These are phyloP conservation scores for Hirtodrosophila trivittata DNA, from an alignment of 2,888 invertebrate species.

Conservation along the genomic window DNA sequence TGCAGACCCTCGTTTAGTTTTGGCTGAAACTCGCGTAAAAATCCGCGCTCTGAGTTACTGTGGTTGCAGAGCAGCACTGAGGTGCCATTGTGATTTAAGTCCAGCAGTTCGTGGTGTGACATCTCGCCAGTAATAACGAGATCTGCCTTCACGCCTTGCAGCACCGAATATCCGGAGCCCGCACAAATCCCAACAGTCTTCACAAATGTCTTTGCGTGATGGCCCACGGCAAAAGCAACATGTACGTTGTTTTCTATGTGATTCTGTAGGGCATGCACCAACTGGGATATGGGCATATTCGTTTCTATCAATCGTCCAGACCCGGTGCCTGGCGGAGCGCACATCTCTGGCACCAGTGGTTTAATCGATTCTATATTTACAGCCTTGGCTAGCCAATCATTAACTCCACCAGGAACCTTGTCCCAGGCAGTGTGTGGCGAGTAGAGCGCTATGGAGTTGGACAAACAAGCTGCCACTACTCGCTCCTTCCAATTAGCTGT, in stretches of 20 bases:
- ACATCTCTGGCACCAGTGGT: conserved; percentile 68
- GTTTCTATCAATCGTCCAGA: conserved; percentile 86
- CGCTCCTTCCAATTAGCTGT: conserved; percentile 94
- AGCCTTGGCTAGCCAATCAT: conserved; percentile 93
- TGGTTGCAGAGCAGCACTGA: conserved; percentile 96
- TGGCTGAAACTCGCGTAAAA: conserved; percentile 86
- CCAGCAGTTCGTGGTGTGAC: conserved; percentile 96
- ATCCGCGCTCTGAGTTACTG: conserved; percentile 96
- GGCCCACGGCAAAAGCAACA: conserved; percentile 87
- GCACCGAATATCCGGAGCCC: conserved; percentile 93
- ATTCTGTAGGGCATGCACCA: conserved; percentile 85
- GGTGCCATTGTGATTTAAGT: conserved; percentile 91
- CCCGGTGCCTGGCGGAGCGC: conserved; percentile 82
- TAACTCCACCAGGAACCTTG: conserved; percentile 91
- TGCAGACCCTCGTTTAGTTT: conserved; percentile 81
- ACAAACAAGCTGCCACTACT: conserved; percentile 91
- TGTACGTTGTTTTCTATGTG: conserved; percentile 89
- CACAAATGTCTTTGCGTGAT: conserved; percentile 84
- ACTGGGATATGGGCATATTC: conserved; percentile 34
- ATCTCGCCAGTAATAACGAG: conserved; percentile 96
- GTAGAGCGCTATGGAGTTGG: conserved; percentile 93
- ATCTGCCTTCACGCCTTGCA: conserved; percentile 89
- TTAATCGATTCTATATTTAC: conserved; percentile 68
- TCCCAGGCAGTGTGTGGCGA: conserved; percentile 98
- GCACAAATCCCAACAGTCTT: conserved; percentile 92